Evolutionary conservation across 2,113 vertebrate species (phyloP).

Genomic region (Perognathus longimembris): DNA sequence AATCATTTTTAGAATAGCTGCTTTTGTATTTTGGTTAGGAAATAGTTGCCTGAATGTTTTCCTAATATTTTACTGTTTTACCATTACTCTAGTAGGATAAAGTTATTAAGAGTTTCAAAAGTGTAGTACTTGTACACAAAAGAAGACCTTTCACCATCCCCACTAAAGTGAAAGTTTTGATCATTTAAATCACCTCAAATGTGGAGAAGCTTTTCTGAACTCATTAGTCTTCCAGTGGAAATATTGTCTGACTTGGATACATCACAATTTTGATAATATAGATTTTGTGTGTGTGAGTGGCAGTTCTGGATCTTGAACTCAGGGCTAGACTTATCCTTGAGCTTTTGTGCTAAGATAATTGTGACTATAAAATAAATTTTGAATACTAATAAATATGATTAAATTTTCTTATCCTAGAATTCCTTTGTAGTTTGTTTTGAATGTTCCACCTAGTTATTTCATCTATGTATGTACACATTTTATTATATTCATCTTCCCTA

Average conservation of each 20-base stretch:
- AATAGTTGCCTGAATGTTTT: not conserved
- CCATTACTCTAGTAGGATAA: not conserved
- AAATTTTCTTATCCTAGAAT: not conserved
- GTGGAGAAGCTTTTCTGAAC: not conserved
- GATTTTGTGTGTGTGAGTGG: too few species aligned
- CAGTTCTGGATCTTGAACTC: too few species aligned
- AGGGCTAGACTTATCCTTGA: too few species aligned
- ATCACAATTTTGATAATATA: not conserved
- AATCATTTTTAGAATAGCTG: too few species aligned
- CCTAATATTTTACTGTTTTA: not conserved
- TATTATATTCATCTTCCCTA: not conserved
- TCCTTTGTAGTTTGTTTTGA: not conserved
- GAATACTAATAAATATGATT: too few species aligned
- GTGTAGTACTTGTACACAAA: not conserved
- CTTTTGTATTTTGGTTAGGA: too few species aligned
- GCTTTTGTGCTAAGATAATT: not conserved
- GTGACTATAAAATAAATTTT: not conserved
- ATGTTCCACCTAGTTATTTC: not conserved
- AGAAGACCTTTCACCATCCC: not conserved
- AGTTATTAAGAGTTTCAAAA: not conserved
- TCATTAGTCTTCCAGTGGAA: not conserved
- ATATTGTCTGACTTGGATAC: not conserved
- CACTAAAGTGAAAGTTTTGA: not conserved
- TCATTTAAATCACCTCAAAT: not conserved
- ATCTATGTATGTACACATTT: not conserved